Evolutionary conservation across 2,797 vertebrate genomes (phyloP).

Genomic region (Odontamblyopus rebecca): DNA sequence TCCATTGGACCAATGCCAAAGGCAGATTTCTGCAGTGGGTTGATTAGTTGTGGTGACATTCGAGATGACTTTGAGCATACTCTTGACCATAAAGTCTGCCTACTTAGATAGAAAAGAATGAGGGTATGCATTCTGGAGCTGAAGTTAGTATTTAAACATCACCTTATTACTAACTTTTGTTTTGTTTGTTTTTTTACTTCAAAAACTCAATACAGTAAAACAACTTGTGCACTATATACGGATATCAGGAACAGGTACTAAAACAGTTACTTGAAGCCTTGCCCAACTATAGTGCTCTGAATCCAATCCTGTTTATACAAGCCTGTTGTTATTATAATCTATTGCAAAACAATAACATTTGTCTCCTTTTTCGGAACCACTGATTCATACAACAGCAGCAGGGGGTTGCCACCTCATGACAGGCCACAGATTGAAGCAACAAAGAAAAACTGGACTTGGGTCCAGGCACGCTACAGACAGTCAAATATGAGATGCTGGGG

Average conservation of each 20-base stretch:
- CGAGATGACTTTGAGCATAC: slow-evolving; percentile 53
- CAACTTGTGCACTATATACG: neutral
- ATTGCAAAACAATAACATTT: slow-evolving; percentile 62
- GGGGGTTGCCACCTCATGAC: slow-evolving; percentile 61
- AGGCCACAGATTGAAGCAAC: slow-evolving; percentile 64
- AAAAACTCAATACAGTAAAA: neutral
- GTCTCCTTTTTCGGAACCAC: slow-evolving; percentile 38
- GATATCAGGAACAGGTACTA: neutral
- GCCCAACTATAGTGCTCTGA: neutral
- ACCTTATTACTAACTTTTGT: slow-evolving; percentile 38
- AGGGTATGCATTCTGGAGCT: slow-evolving; percentile 43
- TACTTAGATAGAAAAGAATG: slow-evolving; percentile 40
- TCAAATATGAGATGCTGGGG: slow-evolving; percentile 62
- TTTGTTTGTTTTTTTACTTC: neutral
- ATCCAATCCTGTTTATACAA: neutral
- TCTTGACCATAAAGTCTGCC: slow-evolving; percentile 44
- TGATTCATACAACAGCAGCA: slow-evolving; percentile 61
- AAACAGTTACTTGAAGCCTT: neutral
- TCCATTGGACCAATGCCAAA: slow-evolving; percentile 48
- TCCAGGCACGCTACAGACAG: slow-evolving; percentile 44
- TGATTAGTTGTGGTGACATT: slow-evolving; percentile 58
- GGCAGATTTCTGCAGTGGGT: slow-evolving; percentile 41
- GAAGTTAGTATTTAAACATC: slow-evolving; percentile 60
- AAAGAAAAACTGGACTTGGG: slow-evolving; percentile 47
- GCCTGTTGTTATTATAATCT: slow-evolving; percentile 43